Evolutionary conservation across 2,797 vertebrate species (phyloP), one percentile per base, ranked within the genome.

Genomic region (Sebastes hubbsi): DNA sequence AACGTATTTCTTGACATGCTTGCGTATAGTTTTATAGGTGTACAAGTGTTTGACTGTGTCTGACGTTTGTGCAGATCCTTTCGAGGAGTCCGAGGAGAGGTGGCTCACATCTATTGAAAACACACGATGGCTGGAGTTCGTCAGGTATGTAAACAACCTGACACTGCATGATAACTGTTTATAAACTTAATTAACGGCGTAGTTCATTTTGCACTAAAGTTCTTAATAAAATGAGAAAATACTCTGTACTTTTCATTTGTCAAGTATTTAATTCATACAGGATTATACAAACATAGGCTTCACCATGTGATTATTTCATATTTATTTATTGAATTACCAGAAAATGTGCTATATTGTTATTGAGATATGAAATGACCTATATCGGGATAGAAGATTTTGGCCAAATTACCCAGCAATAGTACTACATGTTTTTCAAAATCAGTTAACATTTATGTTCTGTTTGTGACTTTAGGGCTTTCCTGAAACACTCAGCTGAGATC

Each of bases 21-120:
- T 55, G 6, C 67, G 11, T 65, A 10, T 49, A 9, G 25, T 46
- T 81, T 75, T 56, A 4, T 72, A 66, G 14, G 8, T 22, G n/a
- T 58, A 2, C 24, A 49, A 38, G 18, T 77, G 64, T 56, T 62
- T 82, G 27, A 77, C n/a, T 77, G 22, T 87, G 72, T 73, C 7
- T 80, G 80, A 74, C 61, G 38, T 89, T n/a, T 68, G 16, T 78
- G 22, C 82, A 96, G 99, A 99, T 83, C 96, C 97, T 30, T 99
- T 98, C 93, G 99, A 98, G 90, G 98, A 99, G 94, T 97, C 96
- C 0, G 98, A 99, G 81, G 98, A 99, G 88, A 97, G 97, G 84
- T 99, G 99, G 98, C 88, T 99, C 11, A 97, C 98, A 3, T 96
- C 96, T 2, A 92, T 99, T 85, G 99, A 99, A 79, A 98, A 89